Base-by-base conservation (phyloP, 64 coral and sea anemone species). In the Pocillopora damicornis region DNA sequence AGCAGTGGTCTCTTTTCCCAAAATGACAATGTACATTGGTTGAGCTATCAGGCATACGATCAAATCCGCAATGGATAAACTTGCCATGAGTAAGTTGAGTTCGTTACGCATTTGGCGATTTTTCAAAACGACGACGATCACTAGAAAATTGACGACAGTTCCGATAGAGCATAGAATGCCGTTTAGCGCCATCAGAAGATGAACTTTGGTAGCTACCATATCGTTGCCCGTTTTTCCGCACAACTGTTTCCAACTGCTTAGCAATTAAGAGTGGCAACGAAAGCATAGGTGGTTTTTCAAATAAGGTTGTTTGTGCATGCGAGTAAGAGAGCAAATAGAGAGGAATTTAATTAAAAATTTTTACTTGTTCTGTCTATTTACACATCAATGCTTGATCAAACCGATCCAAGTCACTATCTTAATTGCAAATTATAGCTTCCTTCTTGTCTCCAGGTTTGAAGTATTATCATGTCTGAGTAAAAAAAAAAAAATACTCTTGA, bases 81-180 rank as follows among this genome's bases (percentile, higher is more conserved):
- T 84, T 2, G 56, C 67, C 2, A 90, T 83, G 63, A 90, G 89
- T 74, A 90, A 51, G 35, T 90, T 76, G 16, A 90, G 56, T 4
- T 76, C 89, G 63, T 90, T 75, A 26, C 81, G 79, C 35, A 90
- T 72, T 64, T 90, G 67, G 10, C 42, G 68, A 72, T 90, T 90
- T 84, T 84, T 75, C 15, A 59, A 83, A 51, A 90, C 73, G 78
- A 90, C 89, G 5, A 90, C 9, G 22, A 67, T 22, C 0, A 90
- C 79, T 34, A 84, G 61, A 63, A 80, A 69, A 63, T 90, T 90
- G 1, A 76, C n/a, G 0, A 81, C 34, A 37, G 37, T 59, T 14
- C 89, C 89, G 37, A 83, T 62, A n/a, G 75, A 68, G 20, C 64
- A 51, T 12, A 83, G 34, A 25, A 82, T 1, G 9, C 37, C 64